Percentiles rank a stretch among this genome's conserved stretches.
These are phyloP conservation scores for Falcaria lacertinaria DNA, from an alignment of 2,888 invertebrate species.

Conservation along the genomic window DNA sequence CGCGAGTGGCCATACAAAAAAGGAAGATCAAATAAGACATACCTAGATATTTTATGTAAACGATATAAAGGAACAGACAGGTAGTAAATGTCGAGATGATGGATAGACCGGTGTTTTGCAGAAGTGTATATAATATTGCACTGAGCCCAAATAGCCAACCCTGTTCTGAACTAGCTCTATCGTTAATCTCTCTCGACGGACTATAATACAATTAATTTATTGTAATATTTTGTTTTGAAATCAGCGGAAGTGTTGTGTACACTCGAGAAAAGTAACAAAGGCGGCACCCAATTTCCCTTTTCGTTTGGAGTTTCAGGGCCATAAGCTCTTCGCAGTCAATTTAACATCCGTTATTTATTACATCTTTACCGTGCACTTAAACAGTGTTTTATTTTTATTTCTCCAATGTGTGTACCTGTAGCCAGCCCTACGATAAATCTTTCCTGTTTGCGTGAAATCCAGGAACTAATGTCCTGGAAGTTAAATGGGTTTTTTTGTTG, in stretches of 20 bases:
- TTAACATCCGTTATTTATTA: constrained; percentile 73
- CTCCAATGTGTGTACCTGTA: constrained; percentile 42
- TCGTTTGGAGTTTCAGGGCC: constrained; percentile 55
- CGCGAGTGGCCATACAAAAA: too few species aligned
- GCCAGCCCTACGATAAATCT: constrained; percentile 47
- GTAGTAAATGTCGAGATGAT: too few species aligned
- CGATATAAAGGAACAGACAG: too few species aligned
- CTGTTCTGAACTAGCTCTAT: too few species aligned
- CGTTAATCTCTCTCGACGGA: too few species aligned
- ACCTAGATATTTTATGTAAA: too few species aligned
- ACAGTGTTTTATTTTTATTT: constrained; percentile 58
- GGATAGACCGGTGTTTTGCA: too few species aligned
- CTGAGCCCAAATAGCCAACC: too few species aligned
- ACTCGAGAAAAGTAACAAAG: constrained; percentile 21
- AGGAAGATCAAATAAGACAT: too few species aligned
- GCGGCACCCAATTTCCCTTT: constrained; percentile 43
- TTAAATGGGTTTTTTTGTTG: constrained; percentile 30
- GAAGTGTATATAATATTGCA: too few species aligned
- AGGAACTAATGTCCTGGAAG: constrained; percentile 47
- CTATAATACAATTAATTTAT: background rate
- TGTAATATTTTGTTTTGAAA: background rate
- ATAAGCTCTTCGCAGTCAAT: constrained; percentile 72
- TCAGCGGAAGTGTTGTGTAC: constrained; percentile 7
- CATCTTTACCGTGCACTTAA: constrained; percentile 63
- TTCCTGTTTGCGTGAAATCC: constrained; percentile 53